Evolutionary conservation across 2,888 invertebrate species (phyloP).

Genomic region (Trissoscelio sp.): DNA sequence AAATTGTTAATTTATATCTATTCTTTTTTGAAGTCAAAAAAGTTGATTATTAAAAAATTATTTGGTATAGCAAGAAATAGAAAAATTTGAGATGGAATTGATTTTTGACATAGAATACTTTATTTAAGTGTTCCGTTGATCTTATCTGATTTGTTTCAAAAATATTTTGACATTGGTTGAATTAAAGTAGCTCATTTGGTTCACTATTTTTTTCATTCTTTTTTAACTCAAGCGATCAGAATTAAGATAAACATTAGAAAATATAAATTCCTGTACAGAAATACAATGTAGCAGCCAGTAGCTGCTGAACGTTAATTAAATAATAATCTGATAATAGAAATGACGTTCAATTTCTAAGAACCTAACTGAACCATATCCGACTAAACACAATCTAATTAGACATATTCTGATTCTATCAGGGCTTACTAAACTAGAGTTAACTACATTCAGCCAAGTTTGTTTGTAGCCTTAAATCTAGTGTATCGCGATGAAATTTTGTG

Average conservation of each 20-base stretch:
- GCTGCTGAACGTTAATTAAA: conserved; percentile 26
- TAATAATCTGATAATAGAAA: conserved; percentile 32
- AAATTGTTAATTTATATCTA: too few species aligned
- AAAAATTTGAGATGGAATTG: background rate
- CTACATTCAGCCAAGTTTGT: conserved; percentile 8
- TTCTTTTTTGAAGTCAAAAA: too few species aligned
- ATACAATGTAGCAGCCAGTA: conserved; percentile 14
- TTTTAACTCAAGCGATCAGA: background rate
- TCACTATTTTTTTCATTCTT: background rate
- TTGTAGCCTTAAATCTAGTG: conserved; percentile 4
- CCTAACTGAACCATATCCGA: conserved; percentile 22
- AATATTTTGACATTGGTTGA: background rate
- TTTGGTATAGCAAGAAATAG: too few species aligned
- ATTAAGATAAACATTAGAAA: conserved; percentile 22
- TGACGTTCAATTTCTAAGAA: conserved; percentile 29
- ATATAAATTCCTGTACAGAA: conserved; percentile 8
- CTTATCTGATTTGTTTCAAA: conserved; percentile 9
- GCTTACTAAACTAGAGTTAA: conserved; percentile 7
- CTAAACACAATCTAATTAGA: conserved; percentile 28
- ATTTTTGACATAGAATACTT: conserved; percentile 3
- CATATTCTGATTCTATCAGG: conserved; percentile 30
- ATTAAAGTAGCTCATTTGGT: background rate
- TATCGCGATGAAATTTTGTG: conserved; percentile 17
- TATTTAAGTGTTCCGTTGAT: background rate
- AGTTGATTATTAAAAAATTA: too few species aligned